Base-by-base conservation (phyloP, 2,797 vertebrate genomes). In the Coendou prehensilis region DNA sequence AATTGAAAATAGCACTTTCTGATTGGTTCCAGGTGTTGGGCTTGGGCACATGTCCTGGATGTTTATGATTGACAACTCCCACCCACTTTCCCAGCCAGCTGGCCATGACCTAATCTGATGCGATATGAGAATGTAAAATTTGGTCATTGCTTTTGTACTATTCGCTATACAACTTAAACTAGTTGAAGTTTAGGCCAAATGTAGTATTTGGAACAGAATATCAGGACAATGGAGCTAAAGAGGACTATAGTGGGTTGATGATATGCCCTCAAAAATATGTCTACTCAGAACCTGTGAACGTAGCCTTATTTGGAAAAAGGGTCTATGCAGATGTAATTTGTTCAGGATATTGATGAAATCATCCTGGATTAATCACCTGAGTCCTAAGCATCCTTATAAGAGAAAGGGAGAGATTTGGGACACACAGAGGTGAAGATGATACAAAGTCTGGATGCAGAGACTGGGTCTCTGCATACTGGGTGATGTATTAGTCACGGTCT, bases 171-270 rank as follows among this genome's bases (percentile, higher is more conserved):
- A 83, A 67, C 23, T 84, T 20, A 75, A 89, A 47, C 6, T 57
- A 13, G 17, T 56, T 93, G 67, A 89, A 83, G 2, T 76, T 93
- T 83, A 94, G 17, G 83, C 6, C 23, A 87, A 57, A 96, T 50
- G 10, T 82, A 75, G 64, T 37, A 92, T 59, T 28, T 33, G 84
- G 47, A 76, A n/a, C 6, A 67, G 80, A 80, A 67, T 54, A 20
- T n/a, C 22, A 92, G n/a, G 37, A 47, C 56, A 47, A 41, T 10
- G 71, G 26, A 6, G 5, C 15, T 69, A n/a, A 86, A 71, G 61
- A 50, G 26, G 18, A 15, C 23, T 57, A 5, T 18, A 59, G 73
- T n/a, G 28, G 33, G 30, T 61, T 50, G 45, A 82, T 71, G 13
- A 28, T 61, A 9, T 3, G 10, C 0, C 3, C 18, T 10, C 71